These are phyloP conservation scores for Drosophila erecta DNA, from an alignment of 1,140 invertebrate species.

Conservation along the genomic window DNA sequence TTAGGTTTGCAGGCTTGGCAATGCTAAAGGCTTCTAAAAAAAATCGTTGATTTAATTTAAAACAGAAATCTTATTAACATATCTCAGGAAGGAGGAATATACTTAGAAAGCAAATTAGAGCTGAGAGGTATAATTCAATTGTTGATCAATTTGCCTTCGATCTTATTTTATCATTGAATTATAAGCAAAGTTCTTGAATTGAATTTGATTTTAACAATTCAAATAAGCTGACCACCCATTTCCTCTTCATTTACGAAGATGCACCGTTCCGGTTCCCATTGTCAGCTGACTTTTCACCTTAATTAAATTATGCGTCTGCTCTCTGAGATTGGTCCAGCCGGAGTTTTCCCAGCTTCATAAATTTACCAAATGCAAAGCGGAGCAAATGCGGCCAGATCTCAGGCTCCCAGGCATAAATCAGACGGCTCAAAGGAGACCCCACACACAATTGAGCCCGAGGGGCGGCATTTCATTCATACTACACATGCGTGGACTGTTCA, in stretches of 20 bases:
- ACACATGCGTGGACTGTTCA: conserved; percentile 74
- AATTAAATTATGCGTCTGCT: conserved; percentile 69
- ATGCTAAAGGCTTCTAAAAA: not conserved
- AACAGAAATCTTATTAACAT: not conserved
- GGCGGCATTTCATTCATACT: conserved; percentile 44
- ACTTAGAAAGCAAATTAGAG: not conserved
- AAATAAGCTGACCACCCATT: not conserved
- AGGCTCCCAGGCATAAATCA: conserved; percentile 79
- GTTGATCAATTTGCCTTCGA: too few relatives aligned
- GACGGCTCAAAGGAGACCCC: conserved; percentile 47
- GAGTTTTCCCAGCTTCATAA: conserved; percentile 71
- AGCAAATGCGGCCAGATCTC: conserved; percentile 32
- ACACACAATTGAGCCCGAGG: conserved; percentile 34
- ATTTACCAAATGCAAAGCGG: conserved; percentile 57
- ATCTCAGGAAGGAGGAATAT: too few relatives aligned
- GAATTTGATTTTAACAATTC: not conserved
- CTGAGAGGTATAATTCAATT: too few relatives aligned
- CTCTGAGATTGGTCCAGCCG: conserved; percentile 40
- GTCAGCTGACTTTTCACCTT: conserved; percentile 27
- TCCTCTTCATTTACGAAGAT: not conserved
- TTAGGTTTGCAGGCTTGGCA: not conserved
- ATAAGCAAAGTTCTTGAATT: not conserved
- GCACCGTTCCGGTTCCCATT: conserved; percentile 47
- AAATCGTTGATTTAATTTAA: not conserved
- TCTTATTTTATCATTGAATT: too few relatives aligned